Base-by-base conservation (phyloP, 2,797 vertebrate species). In the Centropyge bicolor region DNA sequence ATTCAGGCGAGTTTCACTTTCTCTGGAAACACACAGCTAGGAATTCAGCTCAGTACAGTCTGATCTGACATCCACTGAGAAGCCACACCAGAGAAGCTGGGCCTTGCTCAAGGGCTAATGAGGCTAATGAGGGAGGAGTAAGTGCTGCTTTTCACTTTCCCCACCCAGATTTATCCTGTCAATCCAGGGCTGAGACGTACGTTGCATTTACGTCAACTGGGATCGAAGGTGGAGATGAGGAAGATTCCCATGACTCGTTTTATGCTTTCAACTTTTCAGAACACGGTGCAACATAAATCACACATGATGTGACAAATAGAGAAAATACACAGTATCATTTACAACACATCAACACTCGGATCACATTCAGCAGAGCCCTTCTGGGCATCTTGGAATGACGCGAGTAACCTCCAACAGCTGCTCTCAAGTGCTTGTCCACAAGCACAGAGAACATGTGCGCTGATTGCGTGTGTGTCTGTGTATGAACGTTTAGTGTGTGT, bases 331-430 rank as follows among this genome's bases (percentile, higher is more conserved):
- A 12, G 1, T 56, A 11, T 68, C 62, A 59, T 27, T 60, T 56
- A 66, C 27, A 73, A 74, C 27, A 43, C 36, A 76, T 75, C 55
- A 76, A 48, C 8, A 20, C 49, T 63, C 35, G 19, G 35, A 64
- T 76, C n/a, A 48, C 14, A n/a, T 35, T 22, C n/a, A 74, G 13
- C 1, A 38, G 11, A 76, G 57, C 11, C 27, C 72, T 46, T 63
- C 60, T 49, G 51, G 69, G 56, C 48, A 1, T 13, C 7, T 4
- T 41, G 52, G 51, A 67, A 52, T 13, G 3, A 61, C 7, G 22
- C 59, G 31, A 24, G 55, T 81, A 79, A 74, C 62, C 72, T 76
- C 56, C 46, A 43, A 24, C 13, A 22, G 31, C 36, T 64, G 49
- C 36, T 55, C 46, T 67, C 16, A 43, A n/a, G 31, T 3, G 7